Base-by-base conservation (phyloP, 92 coral and sea anemone species). In the Palythoa caribaeorum region DNA sequence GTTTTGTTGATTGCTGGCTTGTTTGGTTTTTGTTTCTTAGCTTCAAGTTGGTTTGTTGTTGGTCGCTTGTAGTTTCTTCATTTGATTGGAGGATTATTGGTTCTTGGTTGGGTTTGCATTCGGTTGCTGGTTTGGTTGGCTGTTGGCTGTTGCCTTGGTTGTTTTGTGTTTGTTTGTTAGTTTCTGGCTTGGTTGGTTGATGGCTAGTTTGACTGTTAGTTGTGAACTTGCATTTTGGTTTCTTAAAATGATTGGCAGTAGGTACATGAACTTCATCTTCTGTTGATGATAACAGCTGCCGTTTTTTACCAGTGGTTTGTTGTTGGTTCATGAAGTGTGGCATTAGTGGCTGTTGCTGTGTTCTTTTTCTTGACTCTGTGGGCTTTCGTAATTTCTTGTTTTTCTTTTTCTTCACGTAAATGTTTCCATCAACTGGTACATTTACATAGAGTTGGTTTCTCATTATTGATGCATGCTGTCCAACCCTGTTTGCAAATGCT, bases 371-470 rank as follows among this genome's bases (percentile, higher is more conserved):
- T 81, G 63, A 1, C 47, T 51, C 9, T 60, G 28, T 69, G 62
- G 66, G 35, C 37, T 19, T 80, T 71, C 15, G 10, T 36, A 20
- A 28, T 21, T 20, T 20, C 38, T 69, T 21, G 39, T 69, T 36
- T 20, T 69, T 62, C 53, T 84, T 73, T 65, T 84, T 20, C 69
- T 76, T 19, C 50, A 54, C 39, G 38, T 57, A 85, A 70, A 65
- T 87, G 79, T 86, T n/a, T 65, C 79, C 92, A 78, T 90, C 69
- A 11, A 89, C 89, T 39, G 92, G 89, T 3, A 89, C 79, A 78
- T 85, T 66, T 28, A 85, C 87, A 62, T 75, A 35, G 65, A 84
- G 71, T 47, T 90, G 89, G n/a, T 85, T 85, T 21, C 48, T 76
- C 92, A 85, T 84, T 44, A 68, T 78, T 21, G 92, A 90, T 78